Base-by-base conservation (phyloP, 2,888 invertebrate genomes). In the Metopia argyrocephala region DNA sequence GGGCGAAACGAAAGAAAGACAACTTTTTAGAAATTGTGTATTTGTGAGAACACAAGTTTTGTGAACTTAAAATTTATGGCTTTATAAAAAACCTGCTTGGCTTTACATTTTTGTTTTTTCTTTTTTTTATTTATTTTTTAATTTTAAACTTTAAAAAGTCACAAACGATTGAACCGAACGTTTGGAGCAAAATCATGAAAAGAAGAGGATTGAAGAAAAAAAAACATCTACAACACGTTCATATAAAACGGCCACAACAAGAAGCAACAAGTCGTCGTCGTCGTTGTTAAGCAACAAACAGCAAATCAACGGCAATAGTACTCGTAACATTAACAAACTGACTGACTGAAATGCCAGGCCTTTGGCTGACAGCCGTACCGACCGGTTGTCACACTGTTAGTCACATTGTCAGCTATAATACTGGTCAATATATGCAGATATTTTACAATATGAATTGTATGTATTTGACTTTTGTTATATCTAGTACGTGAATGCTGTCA, bases 21-120 rank as follows among this genome's bases (percentile, higher is more conserved):
- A 66, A 66, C 52, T 57, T n/a, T n/a, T 69, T 56, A 62, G 65
- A 25, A 68, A 78, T 66, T 70, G 23, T 75, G 78, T 66, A 76
- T 70, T 38, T 78, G 78, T 75, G 78, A 81, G 81, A 81, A 81
- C 81, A 78, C 78, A 78, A 81, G 81, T 81, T 81, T 78, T 81
- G 78, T 78, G 78, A 75, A 78, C 81, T 75, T 83, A 66, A 83
- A 84, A 85, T 86, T 85, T 85, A 86, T 86, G 84, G 84, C 85
- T 85, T 85, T 83, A 85, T 86, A 83, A 82, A 82, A 86, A 86
- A 85, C 85, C 83, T 85, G 85, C 84, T 83, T 83, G 70, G 76
- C 74, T 74, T 78, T 70, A 59, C 74, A 74, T 61, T 71, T 38
- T 68, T 38, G 20, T 23, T 28, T 27, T 57, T 28, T 18, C 28